These are phyloP conservation scores for Syngnathoides biaculeatus DNA, from an alignment of 2,113 vertebrate genomes.

Conservation along the genomic window DNA sequence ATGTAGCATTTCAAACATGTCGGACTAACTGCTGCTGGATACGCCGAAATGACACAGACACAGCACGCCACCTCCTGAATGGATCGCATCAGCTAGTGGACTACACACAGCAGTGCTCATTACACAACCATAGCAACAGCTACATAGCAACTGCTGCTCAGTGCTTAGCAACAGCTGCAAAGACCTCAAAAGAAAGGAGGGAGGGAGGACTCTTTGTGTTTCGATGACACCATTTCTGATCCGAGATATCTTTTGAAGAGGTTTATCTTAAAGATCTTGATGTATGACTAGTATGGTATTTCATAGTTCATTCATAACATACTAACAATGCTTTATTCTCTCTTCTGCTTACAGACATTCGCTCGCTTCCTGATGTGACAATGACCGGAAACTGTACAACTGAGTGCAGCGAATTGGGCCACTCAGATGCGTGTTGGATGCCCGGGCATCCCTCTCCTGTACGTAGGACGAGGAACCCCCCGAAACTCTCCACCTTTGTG, in stretches of 20 bases:
- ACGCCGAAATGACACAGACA: slow-evolving; percentile 53
- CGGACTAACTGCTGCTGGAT: slow-evolving; percentile 45
- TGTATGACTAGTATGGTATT: not conserved
- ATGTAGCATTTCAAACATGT: slow-evolving; percentile 23
- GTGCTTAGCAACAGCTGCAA: slow-evolving; percentile 74
- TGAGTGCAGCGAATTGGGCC: slow-evolving; percentile 96
- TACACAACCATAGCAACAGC: slow-evolving; percentile 72
- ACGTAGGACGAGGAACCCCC: slow-evolving; percentile 93
- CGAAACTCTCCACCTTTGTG: slow-evolving; percentile 99
- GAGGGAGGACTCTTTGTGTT: slow-evolving; percentile 48
- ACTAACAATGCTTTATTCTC: slow-evolving; percentile 38
- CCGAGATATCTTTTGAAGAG: slow-evolving; percentile 40
- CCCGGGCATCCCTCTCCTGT: slow-evolving; percentile 92
- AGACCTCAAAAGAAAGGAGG: slow-evolving; percentile 43
- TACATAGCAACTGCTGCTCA: slow-evolving; percentile 72
- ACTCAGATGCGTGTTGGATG: slow-evolving; percentile 99
- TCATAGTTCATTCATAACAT: not conserved
- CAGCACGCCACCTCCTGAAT: slow-evolving; percentile 52
- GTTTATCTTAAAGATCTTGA: slow-evolving; percentile 2
- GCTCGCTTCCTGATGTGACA: slow-evolving; percentile 94
- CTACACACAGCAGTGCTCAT: slow-evolving; percentile 62
- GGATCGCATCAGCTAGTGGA: slow-evolving; percentile 66
- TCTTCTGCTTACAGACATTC: slow-evolving; percentile 79
- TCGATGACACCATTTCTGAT: slow-evolving; percentile 60
- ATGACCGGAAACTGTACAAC: slow-evolving; percentile 98